phyloP scores from a whole-genome alignment of 2,113 vertebrate species.

The Aldabrachelys gigantea region DNA sequence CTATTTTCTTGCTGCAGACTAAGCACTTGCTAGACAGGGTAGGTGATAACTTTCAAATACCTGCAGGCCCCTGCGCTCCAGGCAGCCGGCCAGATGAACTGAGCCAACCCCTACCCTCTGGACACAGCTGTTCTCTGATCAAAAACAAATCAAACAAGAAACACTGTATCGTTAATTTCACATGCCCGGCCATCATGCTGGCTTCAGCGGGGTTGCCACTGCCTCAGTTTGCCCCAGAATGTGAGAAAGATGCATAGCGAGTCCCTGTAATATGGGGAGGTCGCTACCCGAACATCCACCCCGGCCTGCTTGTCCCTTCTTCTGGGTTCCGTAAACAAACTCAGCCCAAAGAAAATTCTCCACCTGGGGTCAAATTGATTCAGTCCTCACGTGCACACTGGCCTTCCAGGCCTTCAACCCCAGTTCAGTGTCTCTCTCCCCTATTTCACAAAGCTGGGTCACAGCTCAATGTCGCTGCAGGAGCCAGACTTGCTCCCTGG shows the following conservation, averaged over 20 bases:
- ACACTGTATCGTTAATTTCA: neutral
- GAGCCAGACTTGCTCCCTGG: neutral
- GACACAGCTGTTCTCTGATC: conserved; percentile 30
- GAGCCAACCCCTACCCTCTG: conserved; percentile 39
- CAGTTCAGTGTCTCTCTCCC: neutral
- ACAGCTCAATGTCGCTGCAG: neutral
- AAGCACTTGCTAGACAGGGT: neutral
- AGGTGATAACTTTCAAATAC: neutral
- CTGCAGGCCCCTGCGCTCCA: neutral
- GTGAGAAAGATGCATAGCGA: neutral
- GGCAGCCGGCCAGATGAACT: conserved; percentile 12
- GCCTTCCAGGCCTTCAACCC: neutral
- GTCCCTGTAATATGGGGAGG: neutral
- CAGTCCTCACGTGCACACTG: neutral
- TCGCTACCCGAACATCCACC: too few relatives aligned
- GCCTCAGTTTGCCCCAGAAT: neutral
- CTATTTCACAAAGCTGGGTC: neutral
- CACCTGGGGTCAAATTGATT: neutral
- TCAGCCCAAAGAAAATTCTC: neutral
- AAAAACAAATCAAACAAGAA: conserved; percentile 11
- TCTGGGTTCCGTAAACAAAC: neutral
- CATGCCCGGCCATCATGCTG: neutral
- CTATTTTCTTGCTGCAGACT: neutral
- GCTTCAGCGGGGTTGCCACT: neutral
- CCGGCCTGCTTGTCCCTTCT: neutral